Evolutionary conservation across 2,113 vertebrate species (phyloP), one percentile per base, ranked within the genome.

Genomic region (Aythya baeri): DNA sequence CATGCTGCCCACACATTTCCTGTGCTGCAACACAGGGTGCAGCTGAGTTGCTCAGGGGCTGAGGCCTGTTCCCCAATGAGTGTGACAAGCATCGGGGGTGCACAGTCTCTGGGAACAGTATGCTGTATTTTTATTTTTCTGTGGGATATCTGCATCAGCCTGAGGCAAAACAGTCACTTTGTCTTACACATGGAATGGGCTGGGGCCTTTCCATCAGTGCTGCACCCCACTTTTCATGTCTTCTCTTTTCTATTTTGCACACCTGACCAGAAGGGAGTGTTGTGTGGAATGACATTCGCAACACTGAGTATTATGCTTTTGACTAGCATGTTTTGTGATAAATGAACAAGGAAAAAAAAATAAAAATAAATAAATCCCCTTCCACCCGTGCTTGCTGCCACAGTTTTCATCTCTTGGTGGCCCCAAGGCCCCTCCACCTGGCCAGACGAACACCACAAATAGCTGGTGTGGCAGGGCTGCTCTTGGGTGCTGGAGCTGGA

Each of bases 21-120:
- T 5, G 3, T 36, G 0, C 57, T 6, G 41, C 1, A 1, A 17
- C 15, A 15, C n/a, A 13, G 10, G 6, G 1, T 1, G 29, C 10
- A 2, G 41, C 41, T 41, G 41, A 41, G 41, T 41, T 41, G 41
- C 41, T 41, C 12, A 3, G 9, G 32, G 46, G 38, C 62, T 29
- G 4, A 2, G 4, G 2, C 4, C 31, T 21, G 34, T 3, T 50
- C 44, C 49, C 11, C 46, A 21, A 27, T 11, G n/a, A n/a, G 46
- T 6, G 1, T 9, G 32, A 36, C 0, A 5, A 76, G 58, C 29
- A 12, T 15, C 0, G 0, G 6, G 34, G 49, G 3, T 58, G 41
- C n/a, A 34, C 12, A 13, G 70, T 13, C 26, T 16, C 52, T 54
- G 26, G 52, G 63, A 50, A 17, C 25, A 29, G 38, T 2, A 20